Conservation (phyloP, 2,888 invertebrate species). For the Lissocephala sabroskyi region DNA sequence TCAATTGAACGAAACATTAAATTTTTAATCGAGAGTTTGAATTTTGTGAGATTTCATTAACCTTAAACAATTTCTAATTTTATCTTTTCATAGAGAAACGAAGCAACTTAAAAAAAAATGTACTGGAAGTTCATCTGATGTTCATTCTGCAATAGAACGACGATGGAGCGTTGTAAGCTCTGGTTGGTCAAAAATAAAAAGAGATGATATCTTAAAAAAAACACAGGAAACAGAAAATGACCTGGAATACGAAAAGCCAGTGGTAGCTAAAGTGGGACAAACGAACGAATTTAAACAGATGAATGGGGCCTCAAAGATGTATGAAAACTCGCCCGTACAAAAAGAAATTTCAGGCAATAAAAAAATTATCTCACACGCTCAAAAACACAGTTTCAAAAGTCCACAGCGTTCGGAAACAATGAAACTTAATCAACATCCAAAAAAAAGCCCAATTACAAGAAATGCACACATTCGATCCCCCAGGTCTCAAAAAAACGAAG, state of each 20-base stretch:
- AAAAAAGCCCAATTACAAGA: no score
- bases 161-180: slow-evolving; percentile 75
- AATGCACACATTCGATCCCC: no score
- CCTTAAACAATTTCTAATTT: neutral
- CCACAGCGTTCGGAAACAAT: no score
- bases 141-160: slow-evolving; percentile 69
- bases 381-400: no score
- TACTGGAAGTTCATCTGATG: slow-evolving; percentile 36
- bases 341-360: slow-evolving; percentile 84
- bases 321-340: slow-evolving; percentile 83
- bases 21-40: slow-evolving; percentile 24
- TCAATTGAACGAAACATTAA: slow-evolving; percentile 58
- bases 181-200: slow-evolving; percentile 40
- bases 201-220: neutral
- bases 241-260: neutral
- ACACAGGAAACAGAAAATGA: neutral
- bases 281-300: no score
- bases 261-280: no score
- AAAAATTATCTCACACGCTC: no score
- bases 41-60: neutral
- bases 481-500: no score
- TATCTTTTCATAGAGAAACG: slow-evolving; percentile 44
- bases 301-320: no score
- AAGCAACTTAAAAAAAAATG: slow-evolving; percentile 27
- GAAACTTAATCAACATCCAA: no score